Conservation (phyloP, 2,113 vertebrate genomes). For the Barnardius zonarius region DNA sequence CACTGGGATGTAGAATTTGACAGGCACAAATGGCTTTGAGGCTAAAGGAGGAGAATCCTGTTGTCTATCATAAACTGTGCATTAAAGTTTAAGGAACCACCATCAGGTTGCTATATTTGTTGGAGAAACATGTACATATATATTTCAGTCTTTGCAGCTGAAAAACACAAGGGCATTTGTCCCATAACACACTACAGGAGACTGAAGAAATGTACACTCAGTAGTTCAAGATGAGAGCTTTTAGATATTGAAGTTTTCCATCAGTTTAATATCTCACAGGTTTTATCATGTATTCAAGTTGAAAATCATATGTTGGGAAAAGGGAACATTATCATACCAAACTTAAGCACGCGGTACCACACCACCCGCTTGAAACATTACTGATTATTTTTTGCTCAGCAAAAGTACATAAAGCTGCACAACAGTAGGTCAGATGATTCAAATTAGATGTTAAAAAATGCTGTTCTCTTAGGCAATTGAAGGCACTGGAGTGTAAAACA, state of each 20-base stretch:
- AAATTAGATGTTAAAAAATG: conserved; percentile 10
- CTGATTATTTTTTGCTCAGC: neutral
- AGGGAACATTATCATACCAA: too few relatives aligned
- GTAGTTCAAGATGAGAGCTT: neutral
- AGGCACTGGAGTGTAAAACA: neutral
- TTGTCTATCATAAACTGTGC: neutral
- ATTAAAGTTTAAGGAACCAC: neutral
- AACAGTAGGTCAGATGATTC: neutral
- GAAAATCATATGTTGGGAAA: neutral
- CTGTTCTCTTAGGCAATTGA: neutral
- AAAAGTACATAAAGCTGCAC: neutral
- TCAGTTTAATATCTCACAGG: neutral
- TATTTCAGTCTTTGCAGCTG: neutral
- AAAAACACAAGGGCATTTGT: neutral
- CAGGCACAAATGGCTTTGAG: fast-evolving
- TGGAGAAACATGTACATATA: neutral
- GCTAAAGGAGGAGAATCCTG: neutral
- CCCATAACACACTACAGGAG: neutral
- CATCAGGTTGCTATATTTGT: neutral
- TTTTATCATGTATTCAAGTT: neutral
- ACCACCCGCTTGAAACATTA: neutral
- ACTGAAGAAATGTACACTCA: neutral
- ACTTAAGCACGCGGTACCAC: neutral
- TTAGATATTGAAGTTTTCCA: neutral
- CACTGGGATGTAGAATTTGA: neutral